These are phyloP conservation scores for Eremophila alpestris DNA, from an alignment of 2,797 vertebrate species.

Conservation along the genomic window DNA sequence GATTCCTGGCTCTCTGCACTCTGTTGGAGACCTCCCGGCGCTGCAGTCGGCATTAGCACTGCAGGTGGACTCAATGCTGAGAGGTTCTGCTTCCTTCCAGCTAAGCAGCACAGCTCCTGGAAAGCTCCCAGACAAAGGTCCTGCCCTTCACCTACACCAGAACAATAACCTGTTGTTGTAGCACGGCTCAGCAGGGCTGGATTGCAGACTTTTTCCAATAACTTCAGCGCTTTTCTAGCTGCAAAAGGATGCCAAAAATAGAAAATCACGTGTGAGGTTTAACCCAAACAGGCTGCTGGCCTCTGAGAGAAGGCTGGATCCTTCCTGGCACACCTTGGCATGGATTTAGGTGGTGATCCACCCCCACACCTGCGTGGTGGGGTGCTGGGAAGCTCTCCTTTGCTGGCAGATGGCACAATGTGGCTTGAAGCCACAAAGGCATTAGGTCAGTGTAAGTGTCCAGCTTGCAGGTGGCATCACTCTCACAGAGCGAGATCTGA, in stretches of 20 bases:
- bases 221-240: not conserved
- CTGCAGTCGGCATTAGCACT: not conserved
- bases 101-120: not conserved
- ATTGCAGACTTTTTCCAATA: not conserved
- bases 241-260: not conserved
- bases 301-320: not conserved
- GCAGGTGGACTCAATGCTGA: not conserved
- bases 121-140: not conserved
- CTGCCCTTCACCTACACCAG: not conserved
- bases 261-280: not conserved
- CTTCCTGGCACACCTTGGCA: not conserved
- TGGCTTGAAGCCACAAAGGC: slow-evolving; percentile 27
- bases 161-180: not conserved
- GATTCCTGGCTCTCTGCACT: not conserved
- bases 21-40: not conserved
- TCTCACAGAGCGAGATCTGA: not conserved
- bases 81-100: not conserved
- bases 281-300: not conserved
- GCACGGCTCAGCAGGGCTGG: not conserved
- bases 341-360: not conserved
- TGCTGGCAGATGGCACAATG: slow-evolving; percentile 24
- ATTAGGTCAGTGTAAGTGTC: not conserved
- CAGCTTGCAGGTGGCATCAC: not conserved
- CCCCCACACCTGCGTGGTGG: not conserved
- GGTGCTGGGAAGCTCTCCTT: not conserved